Conservation (phyloP, 2,113 vertebrate genomes). For the Pleuronectes platessa region DNA sequence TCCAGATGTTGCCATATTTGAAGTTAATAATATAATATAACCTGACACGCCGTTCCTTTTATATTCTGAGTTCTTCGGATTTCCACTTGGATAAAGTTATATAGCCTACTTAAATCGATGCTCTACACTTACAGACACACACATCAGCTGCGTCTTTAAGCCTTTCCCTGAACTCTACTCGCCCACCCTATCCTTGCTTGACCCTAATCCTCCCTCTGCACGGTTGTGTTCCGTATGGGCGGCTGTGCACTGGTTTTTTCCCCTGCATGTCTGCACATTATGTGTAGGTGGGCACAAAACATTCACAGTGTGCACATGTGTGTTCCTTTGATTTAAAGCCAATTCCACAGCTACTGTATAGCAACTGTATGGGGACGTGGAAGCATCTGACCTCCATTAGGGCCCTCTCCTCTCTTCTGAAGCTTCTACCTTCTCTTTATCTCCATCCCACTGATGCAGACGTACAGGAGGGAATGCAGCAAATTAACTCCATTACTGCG, state of each 20-base stretch:
- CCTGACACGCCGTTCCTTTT: background rate
- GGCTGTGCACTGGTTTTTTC: background rate
- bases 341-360: slow-evolving; percentile 25
- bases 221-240: background rate
- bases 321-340: slow-evolving; percentile 48
- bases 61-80: background rate
- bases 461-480: slow-evolving; percentile 21
- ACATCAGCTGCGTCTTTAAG: background rate
- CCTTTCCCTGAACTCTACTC: slow-evolving; percentile 44
- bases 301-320: slow-evolving; percentile 1
- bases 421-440: slow-evolving; percentile 31
- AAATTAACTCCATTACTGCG: slow-evolving; percentile 38
- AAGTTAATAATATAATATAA: too few relatives aligned
- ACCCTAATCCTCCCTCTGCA: slow-evolving; percentile 50
- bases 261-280: slow-evolving; percentile 1
- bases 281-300: slow-evolving; percentile 19
- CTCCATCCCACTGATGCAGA: slow-evolving; percentile 29
- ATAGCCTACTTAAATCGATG: slow-evolving; percentile 22
- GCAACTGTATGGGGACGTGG: slow-evolving; percentile 36
- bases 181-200: slow-evolving; percentile 29
- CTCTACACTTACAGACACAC: slow-evolving; percentile 1
- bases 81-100: slow-evolving; percentile 24
- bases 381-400: slow-evolving; percentile 55
- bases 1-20: slow-evolving; percentile 22
- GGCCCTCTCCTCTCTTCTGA: slow-evolving; percentile 27